Conservation (phyloP, 2,888 invertebrate species). For the Lymantria monacha region DNA sequence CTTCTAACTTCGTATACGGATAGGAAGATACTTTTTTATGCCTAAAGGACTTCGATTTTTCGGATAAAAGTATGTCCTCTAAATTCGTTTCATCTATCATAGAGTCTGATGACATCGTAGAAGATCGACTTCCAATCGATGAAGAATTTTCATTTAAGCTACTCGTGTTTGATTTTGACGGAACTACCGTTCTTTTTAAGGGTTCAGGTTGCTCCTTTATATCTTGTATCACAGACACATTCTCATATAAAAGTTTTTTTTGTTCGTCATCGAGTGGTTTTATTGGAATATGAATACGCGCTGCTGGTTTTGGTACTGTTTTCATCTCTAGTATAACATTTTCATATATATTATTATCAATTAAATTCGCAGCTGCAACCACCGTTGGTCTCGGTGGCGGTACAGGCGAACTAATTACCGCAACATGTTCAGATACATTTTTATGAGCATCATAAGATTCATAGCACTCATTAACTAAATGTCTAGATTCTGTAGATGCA, state of each 20-base stretch:
- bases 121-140: conserved; percentile 55
- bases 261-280: conserved; percentile 46
- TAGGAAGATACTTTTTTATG: conserved; percentile 46
- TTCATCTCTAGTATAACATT: conserved; percentile 51
- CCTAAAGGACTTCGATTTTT: conserved; percentile 74
- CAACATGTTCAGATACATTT: conserved; percentile 23
- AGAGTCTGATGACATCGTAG: conserved; percentile 68
- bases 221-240: conserved; percentile 49
- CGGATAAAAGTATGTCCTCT: conserved; percentile 72
- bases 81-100: conserved; percentile 72
- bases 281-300: conserved; percentile 58
- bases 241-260: conserved; percentile 62
- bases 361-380: conserved; percentile 20
- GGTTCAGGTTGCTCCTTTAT: conserved; percentile 51
- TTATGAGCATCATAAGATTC: conserved; percentile 64
- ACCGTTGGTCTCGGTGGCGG: conserved; percentile 58
- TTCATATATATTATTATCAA: conserved; percentile 60
- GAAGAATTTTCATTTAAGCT: conserved; percentile 39
- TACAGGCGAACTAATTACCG: conserved; percentile 43
- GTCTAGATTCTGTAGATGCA: conserved; percentile 51
- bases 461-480: conserved; percentile 69
- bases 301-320: conserved; percentile 60
- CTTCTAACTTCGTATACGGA: conserved; percentile 42
- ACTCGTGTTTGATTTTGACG: conserved; percentile 35
- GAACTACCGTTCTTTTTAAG: conserved; percentile 50